phyloP scores from a whole-genome alignment of 2,113 vertebrate species.

The Aramus guarauna region DNA sequence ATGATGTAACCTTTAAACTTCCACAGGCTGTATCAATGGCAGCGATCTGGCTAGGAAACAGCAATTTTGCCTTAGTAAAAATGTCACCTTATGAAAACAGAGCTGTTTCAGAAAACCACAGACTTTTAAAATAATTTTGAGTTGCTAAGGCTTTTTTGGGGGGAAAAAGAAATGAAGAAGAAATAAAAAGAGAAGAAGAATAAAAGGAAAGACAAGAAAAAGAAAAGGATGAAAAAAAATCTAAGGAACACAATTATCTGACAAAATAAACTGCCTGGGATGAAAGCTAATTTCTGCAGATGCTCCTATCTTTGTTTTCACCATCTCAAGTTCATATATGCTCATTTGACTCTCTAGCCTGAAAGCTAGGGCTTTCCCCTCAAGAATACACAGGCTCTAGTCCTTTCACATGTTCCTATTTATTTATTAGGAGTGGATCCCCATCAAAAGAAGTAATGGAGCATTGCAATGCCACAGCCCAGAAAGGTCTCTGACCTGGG shows the following conservation, averaged over 20 bases:
- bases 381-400: background rate
- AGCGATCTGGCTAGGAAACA: background rate
- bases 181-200: background rate
- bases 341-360: background rate
- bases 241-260: background rate
- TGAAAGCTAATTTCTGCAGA: background rate
- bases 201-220: background rate
- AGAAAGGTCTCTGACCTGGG: background rate
- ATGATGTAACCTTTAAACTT: background rate
- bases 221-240: background rate
- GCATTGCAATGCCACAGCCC: background rate
- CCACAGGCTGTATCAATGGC: background rate
- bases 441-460: background rate
- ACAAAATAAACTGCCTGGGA: background rate
- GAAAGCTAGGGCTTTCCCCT: background rate
- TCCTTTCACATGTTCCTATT: background rate
- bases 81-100: background rate
- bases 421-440: background rate
- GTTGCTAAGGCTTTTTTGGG: background rate
- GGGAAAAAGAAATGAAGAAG: fast-evolving
- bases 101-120: background rate
- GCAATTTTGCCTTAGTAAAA: background rate
- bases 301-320: background rate
- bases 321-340: background rate
- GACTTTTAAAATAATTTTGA: background rate